Evolutionary conservation across 2,888 invertebrate species (phyloP).

Genomic region (Arrhopalites spinosus): DNA sequence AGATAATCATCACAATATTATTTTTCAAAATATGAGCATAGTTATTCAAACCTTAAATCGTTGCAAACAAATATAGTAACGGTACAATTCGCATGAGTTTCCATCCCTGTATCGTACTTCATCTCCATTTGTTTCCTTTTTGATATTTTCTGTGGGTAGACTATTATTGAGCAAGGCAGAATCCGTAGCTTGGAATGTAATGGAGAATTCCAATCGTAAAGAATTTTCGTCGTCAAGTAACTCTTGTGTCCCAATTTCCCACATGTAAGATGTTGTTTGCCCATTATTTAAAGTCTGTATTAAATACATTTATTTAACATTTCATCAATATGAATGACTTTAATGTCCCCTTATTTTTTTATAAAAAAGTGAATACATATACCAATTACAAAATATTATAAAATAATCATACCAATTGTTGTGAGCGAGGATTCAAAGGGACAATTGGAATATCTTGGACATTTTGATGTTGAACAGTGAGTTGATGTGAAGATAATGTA

Average conservation of each 20-base stretch:
- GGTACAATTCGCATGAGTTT: conserved; percentile 43
- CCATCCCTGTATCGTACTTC: neutral
- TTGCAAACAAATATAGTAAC: conserved; percentile 54
- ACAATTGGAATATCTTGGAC: conserved; percentile 60
- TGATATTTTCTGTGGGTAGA: neutral
- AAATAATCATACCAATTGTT: conserved; percentile 56
- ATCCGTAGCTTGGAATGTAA: conserved; percentile 41
- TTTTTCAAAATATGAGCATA: neutral
- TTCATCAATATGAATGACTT: neutral
- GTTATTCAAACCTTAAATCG: conserved; percentile 48
- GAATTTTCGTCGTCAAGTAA: conserved; percentile 58
- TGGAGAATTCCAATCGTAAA: conserved; percentile 54
- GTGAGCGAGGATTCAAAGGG: conserved; percentile 70
- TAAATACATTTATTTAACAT: neutral
- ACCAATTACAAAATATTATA: conserved; percentile 29
- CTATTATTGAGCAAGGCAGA: neutral
- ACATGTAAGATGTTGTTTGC: conserved; percentile 79
- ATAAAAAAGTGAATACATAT: too few species aligned
- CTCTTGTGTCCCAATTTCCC: conserved; percentile 71
- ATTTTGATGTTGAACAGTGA: conserved; percentile 52
- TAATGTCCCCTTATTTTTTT: too few species aligned
- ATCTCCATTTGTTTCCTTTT: neutral
- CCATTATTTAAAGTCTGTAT: conserved; percentile 72
- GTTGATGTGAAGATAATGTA: conserved; percentile 47
- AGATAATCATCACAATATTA: too few species aligned